Evolutionary conservation across 2,888 invertebrate genomes (phyloP), one percentile per base, ranked within the genome.

Genomic region (Melieria picta): DNA sequence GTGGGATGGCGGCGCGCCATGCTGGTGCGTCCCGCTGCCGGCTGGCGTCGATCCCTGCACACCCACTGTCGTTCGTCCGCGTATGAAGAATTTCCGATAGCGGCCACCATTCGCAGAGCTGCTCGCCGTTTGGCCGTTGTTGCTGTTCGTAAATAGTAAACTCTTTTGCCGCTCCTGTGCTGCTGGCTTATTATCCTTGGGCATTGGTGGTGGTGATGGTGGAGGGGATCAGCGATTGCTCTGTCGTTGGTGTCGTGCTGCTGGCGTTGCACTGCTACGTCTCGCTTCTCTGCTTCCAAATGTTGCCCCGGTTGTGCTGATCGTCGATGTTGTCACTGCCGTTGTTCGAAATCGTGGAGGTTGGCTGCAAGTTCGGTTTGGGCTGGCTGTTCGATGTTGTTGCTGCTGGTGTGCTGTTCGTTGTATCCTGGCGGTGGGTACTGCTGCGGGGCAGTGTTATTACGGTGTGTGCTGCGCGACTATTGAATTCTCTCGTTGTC

Each of bases 71-170:
- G 68, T 13, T 13, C 72, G 73, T 13, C 74, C 76, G 13, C 69
- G 76, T 65, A 74, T 65, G 46, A 76, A 73, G 60, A 74, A 71
- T 63, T 76, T 77, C n/a, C 77, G 73, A 73, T 71, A 73, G 4
- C 73, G 72, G 58, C 69, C 68, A 61, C 69, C 72, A 73, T 73
- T 75, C 43, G 69, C 46, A 50, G 60, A 62, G 56, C 68, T 52
- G 30, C 30, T 69, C 9, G 68, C 43, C 56, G 71, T 11, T 45
- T 66, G 60, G 42, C 52, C 65, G n/a, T 68, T 71, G 47, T 62
- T 67, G 57, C 56, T 73, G 62, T 74, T 75, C 9, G 69, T 71
- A 56, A 72, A 72, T 46, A 72, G 43, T 56, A 72, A 69, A 71
- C 69, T 74, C 55, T 73, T 72, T 72, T 72, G 74, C 43, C 75